Evolutionary conservation across 2,888 invertebrate genomes (phyloP), one percentile per base, ranked within the genome.

Genomic region (Drosophila testacea): DNA sequence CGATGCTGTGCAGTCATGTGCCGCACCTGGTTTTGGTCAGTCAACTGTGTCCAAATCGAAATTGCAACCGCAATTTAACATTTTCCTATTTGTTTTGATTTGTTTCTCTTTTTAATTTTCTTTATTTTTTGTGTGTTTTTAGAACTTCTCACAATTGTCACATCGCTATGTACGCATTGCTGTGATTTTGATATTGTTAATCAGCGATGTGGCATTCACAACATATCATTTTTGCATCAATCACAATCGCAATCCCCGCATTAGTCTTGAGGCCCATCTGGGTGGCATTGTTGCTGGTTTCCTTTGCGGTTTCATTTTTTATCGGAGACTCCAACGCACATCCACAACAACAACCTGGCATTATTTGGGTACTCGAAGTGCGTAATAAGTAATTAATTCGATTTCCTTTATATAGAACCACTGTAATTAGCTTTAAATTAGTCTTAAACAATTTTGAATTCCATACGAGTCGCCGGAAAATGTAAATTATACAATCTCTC

Each of bases 1-100:
- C 97, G 28, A 93, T 98, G 77, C 94, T 98, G 70, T 96, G 96
- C 55, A 97, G 98, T 71, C 97, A 98, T 92, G 93, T 98, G 62
- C 95, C 98, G 54, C 97, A 98, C 93, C 95, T 97, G 75, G 93
- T 96, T 89, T 93, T 97, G 93, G 95, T 95, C 92, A 86, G 81
- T 83, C 77, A 83, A 81, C 69, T 77, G 86, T 79, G 57, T 52
- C 71, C 52, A 65, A 57, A 69, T 66, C 68, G 56, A 59, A 55
- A 55, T 55, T 67, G 67, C 66, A 73, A 68, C 68, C 75, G 78
- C 87, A 79, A 70, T 81, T 73, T 60, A 70, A 57, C 27, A 50
- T 42, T 27, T 56, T 47, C 11, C 55, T 5, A 41, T 32, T 30
- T 7, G 7, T 28, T 60, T 68, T 69, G 57, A 51, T 55, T 22